Percentiles rank a stretch among this genome's conserved stretches.
phyloP scores from a whole-genome alignment of 2,113 vertebrate genomes.

The Indicator indicator region DNA sequence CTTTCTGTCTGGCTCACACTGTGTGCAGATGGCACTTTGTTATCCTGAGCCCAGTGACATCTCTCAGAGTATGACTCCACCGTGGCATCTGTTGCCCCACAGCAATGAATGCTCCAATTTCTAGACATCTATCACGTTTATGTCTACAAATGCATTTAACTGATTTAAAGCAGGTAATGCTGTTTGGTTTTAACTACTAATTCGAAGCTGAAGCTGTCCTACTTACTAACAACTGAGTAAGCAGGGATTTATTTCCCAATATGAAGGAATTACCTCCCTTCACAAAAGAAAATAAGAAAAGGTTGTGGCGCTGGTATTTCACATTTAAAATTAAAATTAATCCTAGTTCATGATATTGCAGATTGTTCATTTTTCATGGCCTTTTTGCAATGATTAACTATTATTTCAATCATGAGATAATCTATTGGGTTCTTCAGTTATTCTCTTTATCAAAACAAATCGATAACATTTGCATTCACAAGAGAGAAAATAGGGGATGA shows the following conservation, averaged over 20 bases:
- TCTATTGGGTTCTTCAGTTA: conserved; percentile 17
- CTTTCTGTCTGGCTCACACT: not conserved
- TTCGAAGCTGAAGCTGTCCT: not conserved
- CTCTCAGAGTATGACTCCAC: conserved; percentile 28
- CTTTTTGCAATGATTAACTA: not conserved
- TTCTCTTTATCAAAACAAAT: conserved; percentile 47
- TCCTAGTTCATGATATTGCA: not conserved
- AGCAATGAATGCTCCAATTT: conserved; percentile 26
- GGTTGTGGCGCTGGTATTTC: not conserved
- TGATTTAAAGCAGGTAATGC: not conserved
- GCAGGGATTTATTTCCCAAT: not conserved
- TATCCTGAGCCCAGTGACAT: not conserved
- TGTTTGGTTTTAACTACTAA: not conserved
- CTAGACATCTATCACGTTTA: not conserved
- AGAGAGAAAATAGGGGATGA: conserved; percentile 9
- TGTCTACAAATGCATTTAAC: not conserved
- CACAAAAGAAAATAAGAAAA: not conserved
- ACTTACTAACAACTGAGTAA: conserved; percentile 1
- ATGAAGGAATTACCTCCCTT: not conserved
- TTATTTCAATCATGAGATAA: conserved; percentile 49
- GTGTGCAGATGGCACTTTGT: not conserved
- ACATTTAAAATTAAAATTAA: not conserved
- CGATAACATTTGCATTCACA: conserved; percentile 35
- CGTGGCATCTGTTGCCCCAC: conserved; percentile 42
- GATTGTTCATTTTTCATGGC: not conserved